phyloP scores from a whole-genome alignment of 2,113 vertebrate genomes.

The Tenebrosternarchus preto region DNA sequence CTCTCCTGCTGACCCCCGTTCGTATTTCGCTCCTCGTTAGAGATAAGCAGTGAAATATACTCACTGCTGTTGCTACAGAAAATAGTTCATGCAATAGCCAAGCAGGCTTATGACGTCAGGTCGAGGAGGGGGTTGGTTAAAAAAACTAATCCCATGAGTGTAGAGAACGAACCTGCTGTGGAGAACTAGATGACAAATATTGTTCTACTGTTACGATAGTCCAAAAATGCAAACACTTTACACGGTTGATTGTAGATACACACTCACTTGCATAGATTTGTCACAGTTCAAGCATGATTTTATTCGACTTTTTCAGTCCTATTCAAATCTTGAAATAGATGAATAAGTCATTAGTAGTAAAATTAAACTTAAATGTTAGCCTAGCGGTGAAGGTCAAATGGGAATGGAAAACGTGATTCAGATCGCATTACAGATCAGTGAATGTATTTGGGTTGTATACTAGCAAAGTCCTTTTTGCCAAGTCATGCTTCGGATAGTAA shows the following conservation, averaged over 20 bases:
- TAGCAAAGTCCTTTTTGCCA: not conserved
- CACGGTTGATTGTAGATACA: not conserved
- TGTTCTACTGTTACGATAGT: not conserved
- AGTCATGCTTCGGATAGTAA: constrained; percentile 7
- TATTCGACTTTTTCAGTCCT: no score
- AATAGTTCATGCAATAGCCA: constrained; percentile 80
- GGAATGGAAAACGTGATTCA: not conserved
- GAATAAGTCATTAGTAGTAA: not conserved
- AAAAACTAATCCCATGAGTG: constrained; percentile 41
- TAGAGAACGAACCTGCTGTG: constrained; percentile 18
- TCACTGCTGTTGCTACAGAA: constrained; percentile 70
- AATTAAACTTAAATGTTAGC: not conserved
- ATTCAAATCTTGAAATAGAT: not conserved
- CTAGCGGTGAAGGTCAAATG: not conserved
- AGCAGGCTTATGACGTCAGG: constrained; percentile 80
- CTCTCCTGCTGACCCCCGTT: constrained; percentile 52
- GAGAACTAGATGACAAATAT: constrained; percentile 25
- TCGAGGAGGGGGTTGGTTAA: constrained; percentile 63
- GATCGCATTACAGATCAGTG: not conserved
- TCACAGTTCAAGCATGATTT: not conserved
- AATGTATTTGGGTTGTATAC: not conserved
- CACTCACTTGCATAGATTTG: not conserved
- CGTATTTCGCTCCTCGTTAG: constrained; percentile 60
- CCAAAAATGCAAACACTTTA: not conserved
- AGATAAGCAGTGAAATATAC: constrained; percentile 72